A percentile compares a stretch with the other conserved stretches of the same genome.
These are phyloP conservation scores for Acanthiza pusilla DNA, from an alignment of 2,797 vertebrate species.

Conservation along the genomic window DNA sequence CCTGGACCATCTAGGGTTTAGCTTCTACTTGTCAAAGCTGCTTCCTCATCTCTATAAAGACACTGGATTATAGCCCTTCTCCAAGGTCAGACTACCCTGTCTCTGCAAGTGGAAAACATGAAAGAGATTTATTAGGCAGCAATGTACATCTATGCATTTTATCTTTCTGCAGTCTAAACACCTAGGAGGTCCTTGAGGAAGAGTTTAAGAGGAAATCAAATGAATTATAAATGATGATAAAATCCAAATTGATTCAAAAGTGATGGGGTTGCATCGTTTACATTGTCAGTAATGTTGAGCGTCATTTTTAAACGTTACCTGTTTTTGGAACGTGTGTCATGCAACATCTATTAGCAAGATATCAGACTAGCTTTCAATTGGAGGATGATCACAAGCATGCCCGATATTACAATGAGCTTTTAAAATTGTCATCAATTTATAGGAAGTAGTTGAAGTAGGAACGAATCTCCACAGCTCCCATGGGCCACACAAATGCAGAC, in stretches of 20 bases:
- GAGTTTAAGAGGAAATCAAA: conserved; percentile 49
- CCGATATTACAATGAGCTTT: neutral
- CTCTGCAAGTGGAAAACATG: conserved; percentile 37
- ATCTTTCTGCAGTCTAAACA: conserved; percentile 60
- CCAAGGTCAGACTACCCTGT: conserved; percentile 72
- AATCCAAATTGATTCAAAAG: conserved; percentile 52
- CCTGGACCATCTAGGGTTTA: conserved; percentile 69
- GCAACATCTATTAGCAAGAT: neutral
- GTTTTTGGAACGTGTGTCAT: neutral
- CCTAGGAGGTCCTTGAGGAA: conserved; percentile 42
- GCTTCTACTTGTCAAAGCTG: conserved; percentile 61
- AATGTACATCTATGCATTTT: conserved; percentile 36
- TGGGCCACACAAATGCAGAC: neutral
- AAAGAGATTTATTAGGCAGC: conserved; percentile 66
- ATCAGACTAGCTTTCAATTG: neutral
- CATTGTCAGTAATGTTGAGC: neutral
- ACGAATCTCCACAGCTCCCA: neutral
- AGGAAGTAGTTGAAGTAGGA: neutral
- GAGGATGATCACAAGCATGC: neutral
- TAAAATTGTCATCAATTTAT: neutral
- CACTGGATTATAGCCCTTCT: conserved; percentile 58
- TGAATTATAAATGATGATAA: conserved; percentile 70
- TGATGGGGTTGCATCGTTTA: conserved; percentile 10
- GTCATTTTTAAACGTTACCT: neutral
- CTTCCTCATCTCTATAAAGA: conserved; percentile 68